Conservation (phyloP, 2,113 vertebrate genomes). For the Lutjanus erythropterus region DNA sequence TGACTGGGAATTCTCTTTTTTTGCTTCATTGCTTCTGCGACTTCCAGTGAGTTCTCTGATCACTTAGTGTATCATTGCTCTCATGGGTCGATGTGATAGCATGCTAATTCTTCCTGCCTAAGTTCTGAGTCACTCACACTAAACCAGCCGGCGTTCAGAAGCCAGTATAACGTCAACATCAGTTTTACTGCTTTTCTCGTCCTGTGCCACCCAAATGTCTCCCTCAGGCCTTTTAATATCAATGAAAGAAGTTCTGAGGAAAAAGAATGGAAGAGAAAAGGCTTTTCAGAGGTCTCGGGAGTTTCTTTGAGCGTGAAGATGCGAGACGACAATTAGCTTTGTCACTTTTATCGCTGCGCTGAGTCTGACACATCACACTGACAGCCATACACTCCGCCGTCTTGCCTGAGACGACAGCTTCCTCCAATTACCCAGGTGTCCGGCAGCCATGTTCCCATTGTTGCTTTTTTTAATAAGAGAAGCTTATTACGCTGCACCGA, state of each 20-base stretch:
- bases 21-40: slow-evolving; percentile 8
- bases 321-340: slow-evolving; percentile 61
- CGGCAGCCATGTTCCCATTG: slow-evolving; percentile 42
- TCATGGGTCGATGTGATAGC: not conserved
- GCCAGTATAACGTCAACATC: slow-evolving; percentile 29
- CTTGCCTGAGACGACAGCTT: slow-evolving; percentile 47
- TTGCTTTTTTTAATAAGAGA: slow-evolving; percentile 56
- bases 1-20: slow-evolving; percentile 15
- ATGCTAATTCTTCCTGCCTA: not conserved
- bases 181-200: slow-evolving; percentile 30
- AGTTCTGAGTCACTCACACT: slow-evolving; percentile 14
- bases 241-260: slow-evolving; percentile 27
- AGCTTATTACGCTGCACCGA: slow-evolving; percentile 4
- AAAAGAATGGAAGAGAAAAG: slow-evolving; percentile 31
- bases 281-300: slow-evolving; percentile 26
- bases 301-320: slow-evolving; percentile 22
- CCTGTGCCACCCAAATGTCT: slow-evolving; percentile 18
- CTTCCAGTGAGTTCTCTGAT: slow-evolving; percentile 1
- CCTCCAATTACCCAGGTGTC: slow-evolving; percentile 63
- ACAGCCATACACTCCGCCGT: slow-evolving; percentile 20
- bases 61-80: not conserved
- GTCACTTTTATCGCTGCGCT: slow-evolving; percentile 52
- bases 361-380: slow-evolving; percentile 49
- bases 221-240: slow-evolving; percentile 59
- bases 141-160: slow-evolving; percentile 1